phyloP scores from a whole-genome alignment of 1,140 invertebrate genomes.

The Macrosteles quadrilineatus region DNA sequence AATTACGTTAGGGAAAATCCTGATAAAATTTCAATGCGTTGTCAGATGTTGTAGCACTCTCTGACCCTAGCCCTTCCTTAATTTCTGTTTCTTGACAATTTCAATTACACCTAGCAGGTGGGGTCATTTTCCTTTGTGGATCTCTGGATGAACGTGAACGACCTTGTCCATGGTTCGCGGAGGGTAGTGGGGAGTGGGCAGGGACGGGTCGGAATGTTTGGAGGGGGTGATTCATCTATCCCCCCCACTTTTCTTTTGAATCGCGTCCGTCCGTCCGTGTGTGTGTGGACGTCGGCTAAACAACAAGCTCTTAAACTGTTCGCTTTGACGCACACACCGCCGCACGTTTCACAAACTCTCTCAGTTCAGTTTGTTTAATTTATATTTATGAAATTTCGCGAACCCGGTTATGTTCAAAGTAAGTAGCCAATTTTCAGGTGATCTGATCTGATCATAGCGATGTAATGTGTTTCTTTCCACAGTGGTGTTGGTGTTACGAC shows the following conservation, averaged over 20 bases:
- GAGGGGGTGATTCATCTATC: conserved; percentile 19
- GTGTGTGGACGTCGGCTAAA: conserved; percentile 8
- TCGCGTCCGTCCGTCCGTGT: conserved; percentile 6
- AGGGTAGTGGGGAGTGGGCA: background rate
- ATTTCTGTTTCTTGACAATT: too few relatives aligned
- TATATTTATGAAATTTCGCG: conserved; percentile 19
- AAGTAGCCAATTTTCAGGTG: background rate
- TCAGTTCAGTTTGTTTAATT: background rate
- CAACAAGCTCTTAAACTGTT: background rate
- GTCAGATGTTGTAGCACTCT: too few relatives aligned
- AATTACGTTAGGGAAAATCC: too few relatives aligned
- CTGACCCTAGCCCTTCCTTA: too few relatives aligned
- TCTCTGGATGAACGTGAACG: conserved; percentile 14
- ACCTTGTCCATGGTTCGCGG: conserved; percentile 18
- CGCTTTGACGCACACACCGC: conserved; percentile 12
- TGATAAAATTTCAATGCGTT: too few relatives aligned
- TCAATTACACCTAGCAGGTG: too few relatives aligned
- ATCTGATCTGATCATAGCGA: background rate
- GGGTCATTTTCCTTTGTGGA: too few relatives aligned
- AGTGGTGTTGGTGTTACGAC: too few relatives aligned
- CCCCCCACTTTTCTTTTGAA: background rate
- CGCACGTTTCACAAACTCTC: background rate
- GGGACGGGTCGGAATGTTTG: background rate
- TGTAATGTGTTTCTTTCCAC: too few relatives aligned
- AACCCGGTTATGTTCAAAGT: conserved; percentile 8